These are phyloP conservation scores for Ochropleura plecta DNA, from an alignment of 2,888 invertebrate genomes.

Conservation along the genomic window DNA sequence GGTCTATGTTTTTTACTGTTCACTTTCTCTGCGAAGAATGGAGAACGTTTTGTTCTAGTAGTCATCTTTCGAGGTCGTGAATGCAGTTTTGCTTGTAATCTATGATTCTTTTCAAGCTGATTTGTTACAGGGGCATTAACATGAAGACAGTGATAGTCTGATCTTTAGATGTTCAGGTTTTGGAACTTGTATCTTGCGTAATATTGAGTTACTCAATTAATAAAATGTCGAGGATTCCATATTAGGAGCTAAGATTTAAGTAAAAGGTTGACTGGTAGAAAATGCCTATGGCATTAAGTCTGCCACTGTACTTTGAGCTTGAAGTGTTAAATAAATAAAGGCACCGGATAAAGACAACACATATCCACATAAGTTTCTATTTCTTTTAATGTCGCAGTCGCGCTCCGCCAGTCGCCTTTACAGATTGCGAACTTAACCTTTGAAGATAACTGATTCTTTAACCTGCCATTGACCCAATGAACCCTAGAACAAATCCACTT, in stretches of 20 bases:
- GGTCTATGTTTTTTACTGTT: conserved; percentile 66
- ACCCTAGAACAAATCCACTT: conserved; percentile 38
- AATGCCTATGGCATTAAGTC: too few species aligned
- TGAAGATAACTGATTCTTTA: conserved; percentile 24
- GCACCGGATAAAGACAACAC: not conserved
- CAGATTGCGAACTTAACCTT: conserved; percentile 34
- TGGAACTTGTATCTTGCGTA: conserved; percentile 6
- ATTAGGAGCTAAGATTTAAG: not conserved
- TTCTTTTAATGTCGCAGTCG: conserved; percentile 3
- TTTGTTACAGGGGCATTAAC: not conserved
- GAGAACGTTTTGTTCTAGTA: conserved; percentile 34
- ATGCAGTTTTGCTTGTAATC: conserved; percentile 23
- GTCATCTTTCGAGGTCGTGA: conserved; percentile 51
- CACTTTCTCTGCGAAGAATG: conserved; percentile 61
- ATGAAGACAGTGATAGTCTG: not conserved
- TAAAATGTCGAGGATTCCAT: conserved; percentile 11
- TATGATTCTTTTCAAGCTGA: not conserved
- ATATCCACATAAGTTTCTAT: not conserved
- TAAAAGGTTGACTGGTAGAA: not conserved
- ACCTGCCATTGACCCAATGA: conserved; percentile 62
- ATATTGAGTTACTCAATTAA: conserved; percentile 2
- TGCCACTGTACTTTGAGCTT: too few species aligned
- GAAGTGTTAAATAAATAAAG: not conserved
- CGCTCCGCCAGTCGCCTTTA: not conserved
- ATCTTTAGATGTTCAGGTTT: not conserved